These are phyloP conservation scores for Potamarius usumacintae DNA, from an alignment of 2,113 vertebrate species.

Conservation along the genomic window DNA sequence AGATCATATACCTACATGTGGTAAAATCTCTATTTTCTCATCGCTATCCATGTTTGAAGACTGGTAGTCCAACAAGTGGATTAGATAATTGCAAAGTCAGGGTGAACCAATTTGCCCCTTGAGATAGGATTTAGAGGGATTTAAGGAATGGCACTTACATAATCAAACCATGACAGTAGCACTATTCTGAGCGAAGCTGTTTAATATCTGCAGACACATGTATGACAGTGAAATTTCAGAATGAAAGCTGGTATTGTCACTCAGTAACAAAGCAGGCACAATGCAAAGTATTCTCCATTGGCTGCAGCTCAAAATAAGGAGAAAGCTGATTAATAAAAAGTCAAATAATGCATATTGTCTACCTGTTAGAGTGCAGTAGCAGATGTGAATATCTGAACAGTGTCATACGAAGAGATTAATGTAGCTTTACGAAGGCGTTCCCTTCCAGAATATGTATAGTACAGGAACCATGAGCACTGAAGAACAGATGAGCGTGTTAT, in stretches of 20 bases:
- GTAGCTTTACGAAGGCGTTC: not conserved
- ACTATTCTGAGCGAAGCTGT: not conserved
- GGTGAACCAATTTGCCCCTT: constrained; percentile 29
- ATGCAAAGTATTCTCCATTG: not conserved
- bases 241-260: constrained; percentile 35
- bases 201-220: not conserved
- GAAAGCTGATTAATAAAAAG: not conserved
- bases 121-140: constrained; percentile 45
- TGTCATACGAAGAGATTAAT: not conserved
- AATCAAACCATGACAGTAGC: constrained; percentile 36
- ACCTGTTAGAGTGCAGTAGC: not conserved
- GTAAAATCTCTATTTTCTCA: constrained; percentile 29
- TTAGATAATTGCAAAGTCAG: constrained; percentile 44
- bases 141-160: constrained; percentile 47
- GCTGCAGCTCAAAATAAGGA: not conserved
- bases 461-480: not conserved
- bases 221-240: constrained; percentile 7
- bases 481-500: not conserved
- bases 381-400: not conserved
- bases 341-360: not conserved
- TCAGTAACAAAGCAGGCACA: constrained; percentile 7
- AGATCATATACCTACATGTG: constrained; percentile 43
- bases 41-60: constrained; percentile 48
- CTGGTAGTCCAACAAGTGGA: constrained; percentile 33
- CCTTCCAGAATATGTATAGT: not conserved